Conservation (phyloP, 2,797 vertebrate species). For the Heterohyrax brucei region DNA sequence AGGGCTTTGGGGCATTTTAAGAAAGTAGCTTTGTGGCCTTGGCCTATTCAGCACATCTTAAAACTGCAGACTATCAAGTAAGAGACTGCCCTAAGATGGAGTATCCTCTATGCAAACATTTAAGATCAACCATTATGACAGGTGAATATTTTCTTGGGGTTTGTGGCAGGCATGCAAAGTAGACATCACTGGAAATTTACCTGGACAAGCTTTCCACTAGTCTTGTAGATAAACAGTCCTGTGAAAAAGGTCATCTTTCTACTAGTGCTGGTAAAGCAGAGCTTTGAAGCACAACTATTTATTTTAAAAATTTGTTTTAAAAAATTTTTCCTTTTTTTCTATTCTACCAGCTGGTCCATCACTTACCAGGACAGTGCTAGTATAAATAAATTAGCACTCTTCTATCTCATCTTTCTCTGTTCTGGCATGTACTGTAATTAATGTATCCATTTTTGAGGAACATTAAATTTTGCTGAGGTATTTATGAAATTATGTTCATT, state of each 20-base stretch:
- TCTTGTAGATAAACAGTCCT: slow-evolving; percentile 24
- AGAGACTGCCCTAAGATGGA: neutral
- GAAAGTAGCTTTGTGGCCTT: slow-evolving; percentile 42
- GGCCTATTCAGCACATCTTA: neutral
- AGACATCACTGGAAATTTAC: neutral
- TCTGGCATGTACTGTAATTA: slow-evolving; percentile 77
- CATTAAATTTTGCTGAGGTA: slow-evolving; percentile 79
- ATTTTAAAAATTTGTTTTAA: slow-evolving; percentile 85
- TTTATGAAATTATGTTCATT: slow-evolving; percentile 77
- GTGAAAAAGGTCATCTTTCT: slow-evolving; percentile 51
- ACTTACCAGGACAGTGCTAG: slow-evolving; percentile 83
- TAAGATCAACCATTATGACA: neutral
- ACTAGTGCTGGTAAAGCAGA: slow-evolving; percentile 60
- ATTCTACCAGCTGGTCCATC: slow-evolving; percentile 87
- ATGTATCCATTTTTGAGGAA: slow-evolving; percentile 76
- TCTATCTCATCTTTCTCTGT: slow-evolving; percentile 78
- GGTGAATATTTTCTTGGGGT: slow-evolving; percentile 29
- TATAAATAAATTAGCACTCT: slow-evolving; percentile 88
- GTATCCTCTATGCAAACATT: slow-evolving; percentile 17
- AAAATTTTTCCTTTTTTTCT: slow-evolving; percentile 84
- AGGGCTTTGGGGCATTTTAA: slow-evolving; percentile 47
- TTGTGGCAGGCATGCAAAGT: neutral
- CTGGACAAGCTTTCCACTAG: neutral
- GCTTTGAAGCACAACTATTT: slow-evolving; percentile 86
- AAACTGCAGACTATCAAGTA: neutral